Evolutionary conservation across 1,140 invertebrate genomes (phyloP).

Genomic region (Nymphalis io): DNA sequence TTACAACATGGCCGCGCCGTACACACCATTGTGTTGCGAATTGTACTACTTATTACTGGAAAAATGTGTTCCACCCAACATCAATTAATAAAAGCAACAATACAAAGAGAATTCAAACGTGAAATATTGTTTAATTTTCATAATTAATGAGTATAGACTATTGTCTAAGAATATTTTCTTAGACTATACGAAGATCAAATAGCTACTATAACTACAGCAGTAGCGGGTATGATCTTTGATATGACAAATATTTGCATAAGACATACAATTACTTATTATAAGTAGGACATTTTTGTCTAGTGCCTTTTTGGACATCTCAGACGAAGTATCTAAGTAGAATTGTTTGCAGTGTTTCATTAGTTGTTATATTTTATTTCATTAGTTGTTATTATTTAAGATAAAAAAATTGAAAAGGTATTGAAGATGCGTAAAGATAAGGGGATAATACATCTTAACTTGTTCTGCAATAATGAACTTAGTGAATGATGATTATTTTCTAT

Average conservation of each 20-base stretch:
- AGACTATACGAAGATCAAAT: too few relatives aligned
- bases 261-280: neutral
- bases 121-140: neutral
- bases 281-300: too few relatives aligned
- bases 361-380: too few relatives aligned
- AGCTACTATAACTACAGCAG: neutral
- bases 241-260: neutral
- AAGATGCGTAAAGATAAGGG: too few relatives aligned
- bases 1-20: conserved; percentile 50
- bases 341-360: too few relatives aligned
- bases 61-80: conserved; percentile 31
- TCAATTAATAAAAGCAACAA: conserved; percentile 9
- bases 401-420: too few relatives aligned
- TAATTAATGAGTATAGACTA: neutral
- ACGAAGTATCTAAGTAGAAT: too few relatives aligned
- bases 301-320: too few relatives aligned
- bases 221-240: neutral
- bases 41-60: conserved; percentile 40
- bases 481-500: too few relatives aligned
- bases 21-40: conserved; percentile 50
- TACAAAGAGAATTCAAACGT: neutral
- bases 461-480: too few relatives aligned
- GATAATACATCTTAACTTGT: too few relatives aligned
- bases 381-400: too few relatives aligned
- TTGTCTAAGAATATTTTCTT: neutral